Conservation (phyloP, 2,888 invertebrate species). For the Sympetrum striolatum region DNA sequence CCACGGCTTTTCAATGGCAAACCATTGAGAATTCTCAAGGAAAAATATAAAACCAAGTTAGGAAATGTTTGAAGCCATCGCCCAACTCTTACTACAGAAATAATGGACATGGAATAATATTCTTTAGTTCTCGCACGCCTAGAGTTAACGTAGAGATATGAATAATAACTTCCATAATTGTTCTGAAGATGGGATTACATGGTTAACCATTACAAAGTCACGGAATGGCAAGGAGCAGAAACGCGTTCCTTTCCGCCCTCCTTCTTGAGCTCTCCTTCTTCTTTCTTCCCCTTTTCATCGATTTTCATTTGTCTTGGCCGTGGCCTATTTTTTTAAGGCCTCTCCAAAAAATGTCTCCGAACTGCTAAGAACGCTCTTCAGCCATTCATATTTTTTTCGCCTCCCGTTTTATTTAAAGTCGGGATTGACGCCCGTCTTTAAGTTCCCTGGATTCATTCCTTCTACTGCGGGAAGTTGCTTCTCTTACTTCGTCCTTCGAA, state of each 20-base stretch:
- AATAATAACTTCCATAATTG: no score
- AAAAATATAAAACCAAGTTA: no score
- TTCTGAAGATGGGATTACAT: no score
- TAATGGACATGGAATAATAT: no score
- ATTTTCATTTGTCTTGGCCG: conserved; percentile 42
- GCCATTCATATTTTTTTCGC: conserved; percentile 8
- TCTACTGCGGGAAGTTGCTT: background rate
- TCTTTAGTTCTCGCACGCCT: no score
- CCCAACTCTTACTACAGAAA: no score
- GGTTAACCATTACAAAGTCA: no score
- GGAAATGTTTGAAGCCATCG: no score
- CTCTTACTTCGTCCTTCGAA: background rate
- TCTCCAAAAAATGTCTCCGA: conserved; percentile 43
- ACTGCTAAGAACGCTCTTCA: background rate
- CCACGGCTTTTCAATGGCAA: no score
- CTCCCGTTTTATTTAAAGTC: background rate
- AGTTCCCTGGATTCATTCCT: background rate
- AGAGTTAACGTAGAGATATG: no score
- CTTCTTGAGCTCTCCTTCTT: background rate
- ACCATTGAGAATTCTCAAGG: no score
- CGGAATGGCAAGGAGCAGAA: no score
- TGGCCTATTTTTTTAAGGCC: conserved; percentile 43
- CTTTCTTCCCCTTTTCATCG: conserved; percentile 14
- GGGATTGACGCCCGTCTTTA: background rate
- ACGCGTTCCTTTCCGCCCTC: background rate